phyloP scores from a whole-genome alignment of 2,888 invertebrate genomes.

The Metallyticus violacea region DNA sequence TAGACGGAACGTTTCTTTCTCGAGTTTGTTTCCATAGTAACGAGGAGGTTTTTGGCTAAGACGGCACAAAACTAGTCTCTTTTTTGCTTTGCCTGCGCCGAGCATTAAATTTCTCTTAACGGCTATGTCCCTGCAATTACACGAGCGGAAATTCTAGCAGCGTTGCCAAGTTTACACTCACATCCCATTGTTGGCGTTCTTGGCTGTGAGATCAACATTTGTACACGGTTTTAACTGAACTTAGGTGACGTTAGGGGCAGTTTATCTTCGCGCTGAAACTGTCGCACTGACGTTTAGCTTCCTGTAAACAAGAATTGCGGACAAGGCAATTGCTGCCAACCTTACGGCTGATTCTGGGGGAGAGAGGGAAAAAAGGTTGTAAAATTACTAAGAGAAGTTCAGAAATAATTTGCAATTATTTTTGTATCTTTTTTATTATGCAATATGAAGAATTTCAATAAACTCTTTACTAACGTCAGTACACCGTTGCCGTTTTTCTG shows the following conservation, averaged over 20 bases:
- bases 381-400: too few relatives aligned
- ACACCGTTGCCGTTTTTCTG: too few relatives aligned
- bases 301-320: background rate
- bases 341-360: too few relatives aligned
- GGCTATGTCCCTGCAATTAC: background rate
- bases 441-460: too few relatives aligned
- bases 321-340: background rate
- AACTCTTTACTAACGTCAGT: too few relatives aligned
- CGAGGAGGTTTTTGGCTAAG: background rate
- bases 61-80: background rate
- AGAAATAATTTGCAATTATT: too few relatives aligned
- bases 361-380: too few relatives aligned
- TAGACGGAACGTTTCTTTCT: background rate
- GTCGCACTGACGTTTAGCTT: background rate
- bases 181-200: background rate
- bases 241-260: background rate
- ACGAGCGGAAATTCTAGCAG: background rate
- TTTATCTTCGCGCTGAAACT: background rate
- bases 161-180: background rate
- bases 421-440: too few relatives aligned
- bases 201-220: background rate
- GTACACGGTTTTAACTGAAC: background rate
- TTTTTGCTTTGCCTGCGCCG: too few relatives aligned
- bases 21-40: background rate
- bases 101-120: background rate